These are phyloP conservation scores for Arge pagana DNA, from an alignment of 2,888 invertebrate species.

Conservation along the genomic window DNA sequence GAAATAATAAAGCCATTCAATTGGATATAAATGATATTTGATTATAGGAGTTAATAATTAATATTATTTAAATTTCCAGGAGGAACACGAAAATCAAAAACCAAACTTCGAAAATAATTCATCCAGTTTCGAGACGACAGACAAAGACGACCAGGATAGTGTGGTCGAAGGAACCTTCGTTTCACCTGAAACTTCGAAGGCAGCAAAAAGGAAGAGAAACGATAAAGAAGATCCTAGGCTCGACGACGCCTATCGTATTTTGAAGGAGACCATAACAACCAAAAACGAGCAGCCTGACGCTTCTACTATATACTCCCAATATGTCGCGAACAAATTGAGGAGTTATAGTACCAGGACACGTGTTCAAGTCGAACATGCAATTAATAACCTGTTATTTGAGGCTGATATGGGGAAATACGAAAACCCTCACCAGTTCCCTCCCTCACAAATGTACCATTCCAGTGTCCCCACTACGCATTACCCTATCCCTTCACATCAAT, in stretches of 20 bases:
- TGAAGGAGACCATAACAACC: not conserved
- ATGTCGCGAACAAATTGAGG: conserved; percentile 17
- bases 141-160: not conserved
- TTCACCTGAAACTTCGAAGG: not conserved
- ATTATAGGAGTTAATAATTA: not conserved
- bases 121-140: not conserved
- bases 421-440: not conserved
- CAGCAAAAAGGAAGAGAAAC: not conserved
- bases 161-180: not conserved
- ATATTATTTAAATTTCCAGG: not conserved
- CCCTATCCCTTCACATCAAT: not conserved
- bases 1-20: conserved; percentile 24
- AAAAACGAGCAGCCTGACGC: conserved; percentile 6
- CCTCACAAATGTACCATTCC: not conserved
- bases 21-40: not conserved
- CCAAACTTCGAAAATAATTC: not conserved
- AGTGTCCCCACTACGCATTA: not conserved
- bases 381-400: conserved; percentile 21
- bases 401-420: conserved; percentile 19
- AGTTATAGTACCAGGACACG: conserved; percentile 8
- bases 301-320: conserved; percentile 14
- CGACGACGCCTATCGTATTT: conserved; percentile 1
- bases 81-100: not conserved
- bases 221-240: not conserved
- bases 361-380: conserved; percentile 17